Conservation (phyloP, 2,888 invertebrate genomes). For the Tetranychus truncatus region DNA sequence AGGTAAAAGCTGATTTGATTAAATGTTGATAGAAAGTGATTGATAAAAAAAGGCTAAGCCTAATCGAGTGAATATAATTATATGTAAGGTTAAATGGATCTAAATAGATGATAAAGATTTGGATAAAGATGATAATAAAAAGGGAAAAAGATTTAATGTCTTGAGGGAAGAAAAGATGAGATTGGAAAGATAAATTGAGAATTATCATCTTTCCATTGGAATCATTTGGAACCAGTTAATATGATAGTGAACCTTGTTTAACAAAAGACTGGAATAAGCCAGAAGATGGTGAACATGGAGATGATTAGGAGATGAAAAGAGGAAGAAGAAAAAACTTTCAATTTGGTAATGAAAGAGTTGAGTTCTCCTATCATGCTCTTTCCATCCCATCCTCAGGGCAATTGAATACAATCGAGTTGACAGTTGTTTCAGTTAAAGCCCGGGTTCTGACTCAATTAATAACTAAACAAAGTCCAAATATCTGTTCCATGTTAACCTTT, state of each 20-base stretch:
- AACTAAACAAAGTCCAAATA: no score
- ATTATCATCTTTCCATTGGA: background rate
- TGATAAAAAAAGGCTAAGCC: no score
- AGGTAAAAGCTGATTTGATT: no score
- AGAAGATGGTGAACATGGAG: background rate
- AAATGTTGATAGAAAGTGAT: no score
- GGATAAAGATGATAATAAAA: background rate
- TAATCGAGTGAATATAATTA: background rate
- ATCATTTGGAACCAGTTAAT: background rate
- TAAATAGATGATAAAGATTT: background rate
- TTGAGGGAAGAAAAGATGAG: background rate
- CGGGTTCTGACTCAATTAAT: no score
- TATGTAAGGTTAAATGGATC: background rate
- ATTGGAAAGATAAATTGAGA: background rate
- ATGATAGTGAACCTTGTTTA: no score
- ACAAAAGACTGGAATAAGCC: background rate
- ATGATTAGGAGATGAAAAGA: background rate
- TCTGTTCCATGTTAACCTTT: no score
- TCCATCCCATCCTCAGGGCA: no score
- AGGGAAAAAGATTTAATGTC: background rate
- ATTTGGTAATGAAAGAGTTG: background rate
- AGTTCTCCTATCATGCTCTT: no score
- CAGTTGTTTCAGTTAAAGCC: no score
- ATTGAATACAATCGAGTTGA: no score
- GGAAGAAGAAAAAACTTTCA: background rate